phyloP scores from a whole-genome alignment of 2,888 invertebrate species.

The Chrysolina americana region DNA sequence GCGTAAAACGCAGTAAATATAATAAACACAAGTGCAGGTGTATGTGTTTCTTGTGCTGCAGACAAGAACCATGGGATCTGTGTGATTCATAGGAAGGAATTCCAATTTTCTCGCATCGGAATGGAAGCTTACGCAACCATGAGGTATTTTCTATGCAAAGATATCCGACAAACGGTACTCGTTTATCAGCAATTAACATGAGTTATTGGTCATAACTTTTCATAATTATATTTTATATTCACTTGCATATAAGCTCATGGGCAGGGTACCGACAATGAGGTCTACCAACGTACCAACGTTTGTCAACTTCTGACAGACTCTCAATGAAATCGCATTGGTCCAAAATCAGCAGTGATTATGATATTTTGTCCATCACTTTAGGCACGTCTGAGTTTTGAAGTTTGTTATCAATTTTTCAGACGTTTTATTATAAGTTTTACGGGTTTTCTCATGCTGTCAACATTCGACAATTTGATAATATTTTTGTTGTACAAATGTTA shows the following conservation, averaged over 20 bases:
- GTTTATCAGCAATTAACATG: slow-evolving; percentile 28
- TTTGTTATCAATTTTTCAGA: no score
- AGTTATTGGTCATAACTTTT: slow-evolving; percentile 22
- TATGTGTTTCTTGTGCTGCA: slow-evolving; percentile 15
- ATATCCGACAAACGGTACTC: slow-evolving; percentile 10
- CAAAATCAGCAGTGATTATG: no score
- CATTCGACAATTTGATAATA: no score
- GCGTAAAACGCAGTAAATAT: slow-evolving; percentile 20
- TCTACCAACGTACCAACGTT: no score
- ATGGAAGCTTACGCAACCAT: slow-evolving; percentile 8
- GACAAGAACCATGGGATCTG: slow-evolving; percentile 13
- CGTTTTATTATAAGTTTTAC: no score
- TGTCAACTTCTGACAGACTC: no score
- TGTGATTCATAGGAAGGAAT: slow-evolving; percentile 27
- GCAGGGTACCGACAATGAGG: neutral
- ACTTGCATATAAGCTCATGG: neutral
- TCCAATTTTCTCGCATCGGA: slow-evolving; percentile 20
- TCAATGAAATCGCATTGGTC: no score
- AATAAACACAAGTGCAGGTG: slow-evolving; percentile 20
- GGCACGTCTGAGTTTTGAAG: no score
- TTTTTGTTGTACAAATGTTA: no score
- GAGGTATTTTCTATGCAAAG: slow-evolving; percentile 16
- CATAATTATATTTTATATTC: slow-evolving; percentile 14
- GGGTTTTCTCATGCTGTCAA: no score
- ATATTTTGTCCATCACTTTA: no score